A percentile compares a stretch with the other conserved stretches of the same genome.
phyloP scores from a whole-genome alignment of 2,888 invertebrate genomes.

The Pandemis heparana region DNA sequence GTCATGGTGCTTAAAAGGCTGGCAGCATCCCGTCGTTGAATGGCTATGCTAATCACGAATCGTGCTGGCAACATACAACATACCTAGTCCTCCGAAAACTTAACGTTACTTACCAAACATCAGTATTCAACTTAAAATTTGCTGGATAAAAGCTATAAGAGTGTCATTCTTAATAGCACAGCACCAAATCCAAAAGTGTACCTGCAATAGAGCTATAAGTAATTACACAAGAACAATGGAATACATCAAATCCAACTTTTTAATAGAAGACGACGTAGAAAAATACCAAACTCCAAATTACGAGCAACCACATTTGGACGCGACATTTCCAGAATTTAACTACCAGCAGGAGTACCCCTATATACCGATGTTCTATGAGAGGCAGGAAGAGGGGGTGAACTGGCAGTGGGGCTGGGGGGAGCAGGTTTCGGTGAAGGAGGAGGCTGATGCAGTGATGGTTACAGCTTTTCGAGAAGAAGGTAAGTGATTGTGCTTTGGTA shows the following conservation, averaged over 20 bases:
- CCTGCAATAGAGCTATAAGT: no score
- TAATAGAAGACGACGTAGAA: conserved; percentile 53
- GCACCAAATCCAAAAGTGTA: background rate
- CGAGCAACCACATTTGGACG: conserved; percentile 44
- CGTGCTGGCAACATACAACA: no score
- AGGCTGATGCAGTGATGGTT: conserved; percentile 52
- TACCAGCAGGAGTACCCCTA: conserved; percentile 52
- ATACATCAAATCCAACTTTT: conserved; percentile 60
- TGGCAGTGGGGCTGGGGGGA: conserved; percentile 58
- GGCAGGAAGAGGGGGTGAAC: conserved; percentile 50
- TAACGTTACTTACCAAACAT: background rate
- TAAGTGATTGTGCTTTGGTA: conserved; percentile 38
- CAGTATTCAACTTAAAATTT: background rate
- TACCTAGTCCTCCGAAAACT: background rate
- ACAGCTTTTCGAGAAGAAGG: conserved; percentile 65
- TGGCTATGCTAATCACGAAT: no score
- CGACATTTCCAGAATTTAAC: conserved; percentile 47
- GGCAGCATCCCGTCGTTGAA: no score
- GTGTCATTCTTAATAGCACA: background rate
- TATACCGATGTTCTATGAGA: conserved; percentile 67
- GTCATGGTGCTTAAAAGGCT: no score
- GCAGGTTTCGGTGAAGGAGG: conserved; percentile 65
- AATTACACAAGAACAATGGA: conserved; percentile 59
- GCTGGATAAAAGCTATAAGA: background rate
- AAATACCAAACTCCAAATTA: conserved; percentile 49